Evolutionary conservation across 2,797 vertebrate genomes (phyloP).

Genomic region (Ptychobarbus kaznakovi): DNA sequence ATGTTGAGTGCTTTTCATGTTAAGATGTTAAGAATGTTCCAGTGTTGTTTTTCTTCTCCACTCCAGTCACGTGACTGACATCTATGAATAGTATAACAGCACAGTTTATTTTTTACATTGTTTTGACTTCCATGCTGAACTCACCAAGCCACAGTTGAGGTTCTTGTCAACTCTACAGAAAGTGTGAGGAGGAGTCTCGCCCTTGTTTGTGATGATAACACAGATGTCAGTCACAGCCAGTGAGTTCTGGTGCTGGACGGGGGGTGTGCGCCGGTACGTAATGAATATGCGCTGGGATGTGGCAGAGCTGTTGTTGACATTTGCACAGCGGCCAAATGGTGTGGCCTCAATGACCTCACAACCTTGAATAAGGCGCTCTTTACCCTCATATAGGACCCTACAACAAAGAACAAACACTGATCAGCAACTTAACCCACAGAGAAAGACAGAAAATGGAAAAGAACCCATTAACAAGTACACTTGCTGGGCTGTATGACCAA

Average conservation of each 20-base stretch:
- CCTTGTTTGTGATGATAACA: constrained; percentile 95
- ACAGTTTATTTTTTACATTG: neutral
- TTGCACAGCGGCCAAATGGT: constrained; percentile 95
- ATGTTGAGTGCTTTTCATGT: too few relatives aligned
- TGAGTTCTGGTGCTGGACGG: constrained; percentile 89
- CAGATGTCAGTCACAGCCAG: constrained; percentile 97
- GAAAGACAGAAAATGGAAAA: neutral
- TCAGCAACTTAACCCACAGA: neutral
- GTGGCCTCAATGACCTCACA: constrained; percentile 96
- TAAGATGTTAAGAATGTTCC: too few relatives aligned
- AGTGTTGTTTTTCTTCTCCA: too few relatives aligned
- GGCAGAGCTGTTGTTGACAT: constrained; percentile 98
- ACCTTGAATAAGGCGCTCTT: constrained; percentile 92
- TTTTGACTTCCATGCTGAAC: constrained; percentile 49
- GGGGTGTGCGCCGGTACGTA: constrained; percentile 86
- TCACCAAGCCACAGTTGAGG: constrained; percentile 97
- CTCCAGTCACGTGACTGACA: too few relatives aligned
- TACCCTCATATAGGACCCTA: constrained; percentile 95
- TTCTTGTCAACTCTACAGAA: constrained; percentile 99
- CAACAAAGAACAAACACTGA: constrained; percentile 33
- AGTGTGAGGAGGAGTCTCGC: constrained; percentile 95
- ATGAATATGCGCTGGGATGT: constrained; percentile 95
- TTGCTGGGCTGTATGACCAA: too few relatives aligned
- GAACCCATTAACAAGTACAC: neutral
- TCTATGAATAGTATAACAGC: neutral